Conservation (phyloP, 2,888 invertebrate species). For the Pterobdella sp. region DNA sequence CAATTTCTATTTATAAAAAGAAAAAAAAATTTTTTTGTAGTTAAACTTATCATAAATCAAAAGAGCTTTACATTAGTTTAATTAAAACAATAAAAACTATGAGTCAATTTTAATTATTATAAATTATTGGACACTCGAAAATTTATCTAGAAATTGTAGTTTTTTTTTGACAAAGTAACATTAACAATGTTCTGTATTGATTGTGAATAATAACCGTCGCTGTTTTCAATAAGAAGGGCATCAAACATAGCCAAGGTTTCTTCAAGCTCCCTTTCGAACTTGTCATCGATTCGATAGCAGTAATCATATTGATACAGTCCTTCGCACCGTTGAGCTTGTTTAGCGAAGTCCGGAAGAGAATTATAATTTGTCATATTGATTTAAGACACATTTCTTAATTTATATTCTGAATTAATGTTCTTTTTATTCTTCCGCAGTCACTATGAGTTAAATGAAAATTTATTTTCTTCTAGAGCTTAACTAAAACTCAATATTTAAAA, state of each 20-base stretch:
- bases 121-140: too few species aligned
- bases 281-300: conserved; percentile 12
- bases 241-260: conserved; percentile 24
- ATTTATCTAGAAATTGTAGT: too few species aligned
- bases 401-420: too few species aligned
- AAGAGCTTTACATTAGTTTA: neutral
- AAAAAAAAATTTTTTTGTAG: neutral
- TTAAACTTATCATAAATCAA: neutral
- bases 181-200: neutral
- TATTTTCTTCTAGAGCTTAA: too few species aligned
- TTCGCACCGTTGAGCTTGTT: neutral
- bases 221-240: conserved; percentile 20
- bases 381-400: too few species aligned
- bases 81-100: neutral
- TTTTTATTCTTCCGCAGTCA: too few species aligned
- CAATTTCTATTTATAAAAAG: neutral
- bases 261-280: conserved; percentile 26
- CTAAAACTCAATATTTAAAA: too few species aligned
- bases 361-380: conserved; percentile 1
- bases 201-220: neutral
- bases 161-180: neutral
- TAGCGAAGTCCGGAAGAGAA: neutral
- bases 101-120: too few species aligned
- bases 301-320: neutral
- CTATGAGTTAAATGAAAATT: too few species aligned